Base-by-base conservation (phyloP, 2,888 invertebrate genomes). In the Meteorus cinctellus region DNA sequence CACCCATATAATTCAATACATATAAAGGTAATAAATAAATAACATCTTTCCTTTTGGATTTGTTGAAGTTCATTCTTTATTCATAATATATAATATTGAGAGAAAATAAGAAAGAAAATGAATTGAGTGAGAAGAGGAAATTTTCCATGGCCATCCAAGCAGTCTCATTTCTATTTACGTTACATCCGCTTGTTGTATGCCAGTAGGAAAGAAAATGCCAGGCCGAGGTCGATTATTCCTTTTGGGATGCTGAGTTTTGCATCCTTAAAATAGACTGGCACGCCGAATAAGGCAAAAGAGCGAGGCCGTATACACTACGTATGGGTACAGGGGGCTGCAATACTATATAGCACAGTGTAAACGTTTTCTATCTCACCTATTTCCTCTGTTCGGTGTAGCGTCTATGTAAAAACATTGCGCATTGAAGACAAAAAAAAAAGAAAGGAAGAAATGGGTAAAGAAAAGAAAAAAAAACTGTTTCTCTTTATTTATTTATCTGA, bases 261-360 rank as follows among this genome's bases (percentile, higher is more conserved):
- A 81, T 80, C 80, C 79, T 82, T 76, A 78, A 84, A 86, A 86
- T 85, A 86, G 84, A 84, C 80, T 82, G 84, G 84, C 82, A 84
- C 83, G 83, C 82, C 82, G 82, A 82, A 81, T 80, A 29, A 81
- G 78, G 84, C 82, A 82, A 82, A 81, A 72, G 59, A 36, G 80
- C 60, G 81, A 83, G 69, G 36, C 55, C 55, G 19, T 55, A 55
- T 55, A 62, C 72, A 34, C 51, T 34, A 36, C 69, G 14, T 24
- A 36, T 29, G 19, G 14, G 48, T 31, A 55, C 36, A 41, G 66
- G 16, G 19, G 55, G 55, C 24, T 55, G 19, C 19, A 55, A 55
- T 19, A 41, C 12, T 19, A 19, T 24, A 55, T 55, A 55, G 19
- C 0, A 19, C 19, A 55, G 6, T 55, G 55, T 55, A 19, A 19